Conservation (phyloP, 1,140 invertebrate genomes). For the Centruroides sculpturatus region DNA sequence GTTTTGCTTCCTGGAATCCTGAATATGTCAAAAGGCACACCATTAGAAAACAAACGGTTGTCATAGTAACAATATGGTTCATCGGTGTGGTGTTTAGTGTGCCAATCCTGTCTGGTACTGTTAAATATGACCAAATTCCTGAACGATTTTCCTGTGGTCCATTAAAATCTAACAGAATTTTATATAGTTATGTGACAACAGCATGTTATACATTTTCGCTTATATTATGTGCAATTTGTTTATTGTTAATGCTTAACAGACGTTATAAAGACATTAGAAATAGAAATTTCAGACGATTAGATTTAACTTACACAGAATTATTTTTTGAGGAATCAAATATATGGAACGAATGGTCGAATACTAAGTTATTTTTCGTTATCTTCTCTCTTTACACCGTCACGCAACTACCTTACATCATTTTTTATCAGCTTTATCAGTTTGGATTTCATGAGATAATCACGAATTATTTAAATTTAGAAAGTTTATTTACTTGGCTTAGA, state of each 20-base stretch:
- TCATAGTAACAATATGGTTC: background rate
- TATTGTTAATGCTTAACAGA: background rate
- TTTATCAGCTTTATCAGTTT: too few species aligned
- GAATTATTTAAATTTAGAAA: too few species aligned
- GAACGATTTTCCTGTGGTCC: conserved; percentile 1
- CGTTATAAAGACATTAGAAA: conserved; percentile 3
- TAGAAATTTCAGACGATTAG: background rate
- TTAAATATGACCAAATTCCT: background rate
- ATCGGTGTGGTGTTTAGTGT: background rate
- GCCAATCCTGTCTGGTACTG: background rate
- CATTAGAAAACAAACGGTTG: background rate
- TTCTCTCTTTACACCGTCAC: too few species aligned
- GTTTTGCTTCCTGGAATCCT: background rate
- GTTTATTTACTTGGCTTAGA: too few species aligned
- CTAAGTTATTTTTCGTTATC: background rate
- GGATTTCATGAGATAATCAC: too few species aligned
- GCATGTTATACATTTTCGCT: background rate
- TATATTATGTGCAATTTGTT: background rate
- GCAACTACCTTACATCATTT: too few species aligned
- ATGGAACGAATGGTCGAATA: conserved; percentile 10
- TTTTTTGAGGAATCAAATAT: conserved; percentile 11
- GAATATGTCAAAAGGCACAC: background rate
- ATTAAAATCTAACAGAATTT: background rate
- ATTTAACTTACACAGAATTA: conserved; percentile 7
- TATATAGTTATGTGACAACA: background rate